Conservation (phyloP, 1,140 invertebrate species). For the Brachionus asplanchnoidis region DNA sequence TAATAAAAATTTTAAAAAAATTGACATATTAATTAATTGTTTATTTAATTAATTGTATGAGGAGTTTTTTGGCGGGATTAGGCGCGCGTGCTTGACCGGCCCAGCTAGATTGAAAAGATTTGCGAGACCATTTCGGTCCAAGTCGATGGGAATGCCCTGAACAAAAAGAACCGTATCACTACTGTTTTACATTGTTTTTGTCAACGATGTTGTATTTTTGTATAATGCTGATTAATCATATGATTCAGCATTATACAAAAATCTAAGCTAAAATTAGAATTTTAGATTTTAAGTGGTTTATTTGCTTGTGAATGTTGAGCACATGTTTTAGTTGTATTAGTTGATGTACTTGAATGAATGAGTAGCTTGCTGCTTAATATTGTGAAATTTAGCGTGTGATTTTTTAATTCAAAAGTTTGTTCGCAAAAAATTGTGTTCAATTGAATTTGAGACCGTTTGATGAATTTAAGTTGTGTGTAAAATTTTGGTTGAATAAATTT, state of each 20-base stretch:
- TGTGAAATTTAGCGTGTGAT: not conserved
- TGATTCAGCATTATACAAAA: too few relatives aligned
- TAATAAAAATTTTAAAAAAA: too few relatives aligned
- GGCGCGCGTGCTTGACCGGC: not conserved
- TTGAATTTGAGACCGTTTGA: not conserved
- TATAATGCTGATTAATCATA: not conserved
- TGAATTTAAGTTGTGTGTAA: too few relatives aligned
- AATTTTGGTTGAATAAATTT: too few relatives aligned
- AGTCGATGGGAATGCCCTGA: not conserved
- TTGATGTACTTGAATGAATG: not conserved
- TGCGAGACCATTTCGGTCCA: not conserved
- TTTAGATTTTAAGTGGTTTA: not conserved
- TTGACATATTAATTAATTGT: too few relatives aligned
- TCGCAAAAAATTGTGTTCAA: not conserved
- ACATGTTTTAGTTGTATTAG: not conserved
- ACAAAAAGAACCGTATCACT: not conserved
- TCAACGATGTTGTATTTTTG: not conserved
- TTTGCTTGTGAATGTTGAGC: not conserved
- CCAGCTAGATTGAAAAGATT: not conserved
- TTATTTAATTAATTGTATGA: too few relatives aligned
- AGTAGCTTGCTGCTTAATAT: not conserved
- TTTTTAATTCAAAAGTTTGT: not conserved
- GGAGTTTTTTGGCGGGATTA: constrained; percentile 4
- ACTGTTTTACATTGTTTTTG: not conserved
- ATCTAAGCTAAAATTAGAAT: not conserved